phyloP scores from a whole-genome alignment of 2,888 invertebrate genomes.

The Ryuthela nishihirai region DNA sequence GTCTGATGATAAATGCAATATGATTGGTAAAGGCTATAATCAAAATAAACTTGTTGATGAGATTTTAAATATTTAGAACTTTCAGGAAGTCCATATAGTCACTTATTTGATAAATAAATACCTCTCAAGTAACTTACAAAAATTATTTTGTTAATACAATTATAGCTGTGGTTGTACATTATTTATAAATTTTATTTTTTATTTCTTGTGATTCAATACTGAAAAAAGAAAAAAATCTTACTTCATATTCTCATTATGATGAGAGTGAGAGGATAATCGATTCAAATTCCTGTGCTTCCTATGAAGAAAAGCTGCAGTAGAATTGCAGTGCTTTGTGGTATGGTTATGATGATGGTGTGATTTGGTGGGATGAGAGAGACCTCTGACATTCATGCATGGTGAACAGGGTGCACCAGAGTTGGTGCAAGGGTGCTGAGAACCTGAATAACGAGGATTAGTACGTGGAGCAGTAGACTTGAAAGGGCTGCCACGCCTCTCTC shows the following conservation, averaged over 20 bases:
- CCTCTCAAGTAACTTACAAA: too few species aligned
- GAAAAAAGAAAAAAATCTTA: constrained; percentile 1
- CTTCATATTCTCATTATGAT: constrained; percentile 2
- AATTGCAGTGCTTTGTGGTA: constrained; percentile 13
- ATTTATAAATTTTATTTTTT: neutral
- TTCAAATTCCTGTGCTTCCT: constrained; percentile 15
- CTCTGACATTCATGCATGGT: constrained; percentile 18
- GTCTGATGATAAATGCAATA: too few species aligned
- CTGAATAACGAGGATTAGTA: constrained; percentile 42
- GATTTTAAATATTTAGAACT: too few species aligned
- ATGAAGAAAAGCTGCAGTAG: constrained; percentile 3
- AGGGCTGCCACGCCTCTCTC: constrained; percentile 35
- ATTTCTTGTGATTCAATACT: neutral
- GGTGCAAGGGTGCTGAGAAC: constrained; percentile 16
- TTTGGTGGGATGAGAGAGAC: constrained; percentile 23
- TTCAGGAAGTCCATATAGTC: too few species aligned
- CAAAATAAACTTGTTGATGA: too few species aligned
- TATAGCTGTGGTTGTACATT: too few species aligned
- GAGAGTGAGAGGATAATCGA: neutral
- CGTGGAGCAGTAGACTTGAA: constrained; percentile 43
- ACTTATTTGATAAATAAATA: too few species aligned
- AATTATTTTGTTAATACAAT: too few species aligned
- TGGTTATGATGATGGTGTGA: constrained; percentile 15
- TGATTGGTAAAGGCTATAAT: too few species aligned
- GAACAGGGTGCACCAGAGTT: constrained; percentile 22